phyloP scores from a whole-genome alignment of 30 jellyfish, hydroid and myxozoan genomes.

The Pelagia noctiluca region DNA sequence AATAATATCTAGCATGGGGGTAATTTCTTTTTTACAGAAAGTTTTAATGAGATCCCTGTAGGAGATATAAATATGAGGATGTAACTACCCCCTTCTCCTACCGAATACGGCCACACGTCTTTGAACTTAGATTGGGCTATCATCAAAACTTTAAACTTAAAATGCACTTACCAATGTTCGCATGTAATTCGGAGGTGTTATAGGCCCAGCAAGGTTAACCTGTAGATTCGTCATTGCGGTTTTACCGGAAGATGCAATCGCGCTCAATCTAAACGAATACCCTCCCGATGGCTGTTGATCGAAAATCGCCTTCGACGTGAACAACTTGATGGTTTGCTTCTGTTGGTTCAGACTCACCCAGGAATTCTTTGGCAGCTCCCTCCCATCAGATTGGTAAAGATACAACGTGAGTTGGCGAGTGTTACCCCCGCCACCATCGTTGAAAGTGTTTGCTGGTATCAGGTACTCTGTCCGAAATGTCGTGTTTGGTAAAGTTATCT shows the following conservation, averaged over 20 bases:
- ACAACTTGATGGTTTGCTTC: constrained; percentile 17
- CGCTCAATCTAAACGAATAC: constrained; percentile 70
- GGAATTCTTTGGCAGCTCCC: constrained; percentile 18
- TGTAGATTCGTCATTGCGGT: constrained; percentile 28
- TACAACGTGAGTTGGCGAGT: constrained; percentile 62
- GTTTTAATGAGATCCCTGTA: too few species aligned
- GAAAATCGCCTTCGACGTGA: constrained; percentile 20
- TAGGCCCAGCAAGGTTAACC: constrained; percentile 42
- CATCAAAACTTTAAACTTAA: too few species aligned
- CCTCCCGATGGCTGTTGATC: constrained; percentile 69
- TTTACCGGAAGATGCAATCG: constrained; percentile 67
- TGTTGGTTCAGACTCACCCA: constrained; percentile 43
- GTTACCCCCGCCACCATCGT: constrained; percentile 62
- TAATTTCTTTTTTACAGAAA: too few species aligned
- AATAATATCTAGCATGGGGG: too few species aligned
- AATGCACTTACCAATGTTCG: constrained; percentile 46
- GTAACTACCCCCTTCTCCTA: too few species aligned
- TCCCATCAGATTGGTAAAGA: constrained; percentile 33
- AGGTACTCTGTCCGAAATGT: constrained; percentile 43
- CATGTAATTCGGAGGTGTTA: constrained; percentile 56
- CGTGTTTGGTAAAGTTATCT: constrained; percentile 27
- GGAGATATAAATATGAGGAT: too few species aligned
- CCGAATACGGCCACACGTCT: too few species aligned
- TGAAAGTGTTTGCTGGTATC: constrained; percentile 78
- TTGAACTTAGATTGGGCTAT: too few species aligned